These are phyloP conservation scores for Leucoraja erinaceus DNA, from an alignment of 2,113 vertebrate species.

Conservation along the genomic window DNA sequence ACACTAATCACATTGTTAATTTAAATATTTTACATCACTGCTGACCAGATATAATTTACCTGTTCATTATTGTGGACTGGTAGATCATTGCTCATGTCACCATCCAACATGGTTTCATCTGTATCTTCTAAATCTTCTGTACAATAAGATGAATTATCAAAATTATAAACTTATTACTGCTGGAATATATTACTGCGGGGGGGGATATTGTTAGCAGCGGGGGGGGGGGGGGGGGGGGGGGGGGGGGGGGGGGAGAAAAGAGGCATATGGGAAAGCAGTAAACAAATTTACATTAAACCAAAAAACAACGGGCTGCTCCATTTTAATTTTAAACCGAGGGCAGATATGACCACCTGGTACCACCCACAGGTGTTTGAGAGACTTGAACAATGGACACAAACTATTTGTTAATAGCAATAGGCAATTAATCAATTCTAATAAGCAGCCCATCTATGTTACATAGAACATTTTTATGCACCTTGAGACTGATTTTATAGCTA, in stretches of 20 bases:
- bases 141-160: not conserved
- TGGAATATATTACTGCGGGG: too few species aligned
- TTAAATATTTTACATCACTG: not conserved
- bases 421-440: not conserved
- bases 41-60: not conserved
- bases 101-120: slow-evolving; percentile 22
- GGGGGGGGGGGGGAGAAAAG: not conserved
- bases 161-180: not conserved
- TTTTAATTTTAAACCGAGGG: not conserved
- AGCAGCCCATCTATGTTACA: not conserved
- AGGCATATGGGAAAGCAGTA: not conserved
- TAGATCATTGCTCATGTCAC: not conserved
- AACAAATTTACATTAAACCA: not conserved
- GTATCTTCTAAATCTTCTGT: not conserved
- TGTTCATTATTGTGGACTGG: not conserved
- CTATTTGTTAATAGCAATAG: not conserved
- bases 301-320: not conserved
- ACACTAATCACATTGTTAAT: not conserved
- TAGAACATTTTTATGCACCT: not conserved
- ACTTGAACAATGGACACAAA: not conserved
- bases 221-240: not conserved
- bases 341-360: not conserved
- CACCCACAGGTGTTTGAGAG: not conserved
- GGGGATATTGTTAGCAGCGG: not conserved
- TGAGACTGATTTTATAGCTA: not conserved